Evolutionary conservation across 2,888 invertebrate species (phyloP).

Genomic region (Caenorhabditis sp.): DNA sequence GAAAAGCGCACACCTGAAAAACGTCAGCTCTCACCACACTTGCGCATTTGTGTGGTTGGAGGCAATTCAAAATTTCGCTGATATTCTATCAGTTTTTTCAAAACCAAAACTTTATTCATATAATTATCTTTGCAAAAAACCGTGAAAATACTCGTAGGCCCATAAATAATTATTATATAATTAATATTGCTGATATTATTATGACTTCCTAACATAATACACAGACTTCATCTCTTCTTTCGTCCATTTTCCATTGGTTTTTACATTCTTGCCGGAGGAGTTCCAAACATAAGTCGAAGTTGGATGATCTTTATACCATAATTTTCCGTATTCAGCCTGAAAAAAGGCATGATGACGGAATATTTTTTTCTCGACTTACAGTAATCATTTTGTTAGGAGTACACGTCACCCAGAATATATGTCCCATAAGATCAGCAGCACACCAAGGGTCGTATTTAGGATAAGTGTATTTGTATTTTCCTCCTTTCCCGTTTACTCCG

Average conservation of each 20-base stretch:
- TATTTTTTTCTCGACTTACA: not conserved
- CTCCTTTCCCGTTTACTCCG: constrained; percentile 14
- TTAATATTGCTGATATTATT: not conserved
- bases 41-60: too few species aligned
- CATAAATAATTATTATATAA: not conserved
- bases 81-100: too few species aligned
- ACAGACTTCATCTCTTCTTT: constrained; percentile 15
- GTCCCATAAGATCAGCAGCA: constrained; percentile 37
- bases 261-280: constrained; percentile 19
- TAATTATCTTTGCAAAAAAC: too few species aligned
- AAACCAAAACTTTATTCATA: too few species aligned
- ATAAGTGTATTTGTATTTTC: constrained; percentile 37
- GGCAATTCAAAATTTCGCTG: too few species aligned
- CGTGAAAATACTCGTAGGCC: not conserved
- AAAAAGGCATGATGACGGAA: not conserved
- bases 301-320: constrained; percentile 21
- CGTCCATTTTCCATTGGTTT: constrained; percentile 14
- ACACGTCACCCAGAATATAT: constrained; percentile 46
- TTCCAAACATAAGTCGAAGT: constrained; percentile 16
- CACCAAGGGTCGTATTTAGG: constrained; percentile 45
- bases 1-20: too few species aligned
- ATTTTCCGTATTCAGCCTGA: constrained; percentile 25
- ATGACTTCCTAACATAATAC: not conserved
- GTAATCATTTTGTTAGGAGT: constrained; percentile 30
- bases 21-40: too few species aligned